Evolutionary conservation across 2,113 vertebrate genomes (phyloP), one percentile per base, ranked within the genome.

Genomic region (Thoracochromis brauschi): DNA sequence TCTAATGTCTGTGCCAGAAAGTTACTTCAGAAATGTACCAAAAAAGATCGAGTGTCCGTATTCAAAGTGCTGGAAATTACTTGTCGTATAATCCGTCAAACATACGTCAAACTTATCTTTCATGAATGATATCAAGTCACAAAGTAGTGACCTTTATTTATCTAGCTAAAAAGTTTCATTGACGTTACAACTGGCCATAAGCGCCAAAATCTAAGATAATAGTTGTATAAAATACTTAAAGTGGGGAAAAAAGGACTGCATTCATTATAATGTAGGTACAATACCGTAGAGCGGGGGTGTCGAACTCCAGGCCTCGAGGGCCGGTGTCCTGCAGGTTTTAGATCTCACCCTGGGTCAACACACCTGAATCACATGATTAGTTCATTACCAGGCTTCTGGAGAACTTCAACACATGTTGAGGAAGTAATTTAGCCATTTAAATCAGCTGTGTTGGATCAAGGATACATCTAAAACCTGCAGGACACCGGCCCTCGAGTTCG

Each of bases 161-260:
- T 8, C 19, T n/a, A 38, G 19, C 60, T 68, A 68, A 68, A 38
- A 38, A 8, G 60, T 21, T 21, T 38, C 0, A 38, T 38, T 68
- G 33, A 38, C 60, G 4, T 4, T 65, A 65, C 33, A 65, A 65
- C 33, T 65, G 60, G 33, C 10, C 33, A 38, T 38, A 5, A 65
- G 10, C 2, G 60, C 60, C 19, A 65, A 65, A 38, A 38, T 65
- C 19, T 65, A 65, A n/a, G 33, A 21, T 65, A 21, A 65, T 0
- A 38, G 60, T 38, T 65, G 33, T 65, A 65, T 38, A 0, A 65
- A 65, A 21, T 38, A 65, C 33, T 65, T 38, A 21, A 38, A 38
- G 0, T 4, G 60, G 10, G 19, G 10, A 0, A 0, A 4, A 63
- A 65, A 65, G 6, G 60, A n/a, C 60, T 65, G 19, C 6, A 13